These are phyloP conservation scores for Teleiodes luculella DNA, from an alignment of 2,888 invertebrate genomes.

Conservation along the genomic window DNA sequence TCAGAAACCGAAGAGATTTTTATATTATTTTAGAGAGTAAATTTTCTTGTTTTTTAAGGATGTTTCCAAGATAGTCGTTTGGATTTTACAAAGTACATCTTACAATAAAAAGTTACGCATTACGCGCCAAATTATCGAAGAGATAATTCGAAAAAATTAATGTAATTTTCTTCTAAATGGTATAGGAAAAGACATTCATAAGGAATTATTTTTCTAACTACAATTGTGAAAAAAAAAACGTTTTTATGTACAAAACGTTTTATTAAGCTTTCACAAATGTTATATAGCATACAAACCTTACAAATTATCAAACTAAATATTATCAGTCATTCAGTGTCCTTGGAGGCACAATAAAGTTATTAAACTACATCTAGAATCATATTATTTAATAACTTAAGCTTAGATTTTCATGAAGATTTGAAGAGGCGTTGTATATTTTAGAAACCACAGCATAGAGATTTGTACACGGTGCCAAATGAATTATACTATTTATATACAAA, in stretches of 20 bases:
- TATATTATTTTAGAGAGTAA: no score
- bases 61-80: no score
- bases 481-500: neutral
- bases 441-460: neutral
- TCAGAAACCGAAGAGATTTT: no score
- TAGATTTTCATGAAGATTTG: neutral
- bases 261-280: conserved; percentile 10
- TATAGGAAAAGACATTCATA: no score
- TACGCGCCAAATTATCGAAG: no score
- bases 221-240: no score
- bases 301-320: conserved; percentile 24
- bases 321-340: conserved; percentile 25
- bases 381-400: neutral
- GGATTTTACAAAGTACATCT: no score
- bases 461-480: neutral
- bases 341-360: neutral
- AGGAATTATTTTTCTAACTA: neutral
- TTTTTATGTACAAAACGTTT: neutral
- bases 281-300: conserved; percentile 11
- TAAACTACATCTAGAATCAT: conserved; percentile 11
- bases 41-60: no score
- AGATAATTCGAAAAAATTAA: no score
- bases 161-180: no score
- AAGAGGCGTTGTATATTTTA: neutral
- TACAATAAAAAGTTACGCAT: no score